Conservation (phyloP, 2,113 vertebrate genomes). For the Urocitellus parryii region DNA sequence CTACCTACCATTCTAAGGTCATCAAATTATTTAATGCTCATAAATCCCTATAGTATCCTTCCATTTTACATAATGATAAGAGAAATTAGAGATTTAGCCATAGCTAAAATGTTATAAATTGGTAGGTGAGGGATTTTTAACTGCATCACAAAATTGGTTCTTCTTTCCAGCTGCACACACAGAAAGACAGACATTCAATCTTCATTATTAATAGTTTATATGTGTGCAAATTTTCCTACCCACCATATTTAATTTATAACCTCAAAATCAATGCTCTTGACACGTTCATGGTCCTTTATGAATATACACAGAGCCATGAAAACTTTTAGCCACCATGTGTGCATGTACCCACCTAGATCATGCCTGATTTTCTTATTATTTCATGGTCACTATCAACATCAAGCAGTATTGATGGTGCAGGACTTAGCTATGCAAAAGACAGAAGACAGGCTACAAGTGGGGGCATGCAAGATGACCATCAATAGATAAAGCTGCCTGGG, state of each 20-base stretch:
- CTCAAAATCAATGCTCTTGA: background rate
- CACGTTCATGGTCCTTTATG: background rate
- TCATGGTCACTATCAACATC: background rate
- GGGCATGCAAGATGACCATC: background rate
- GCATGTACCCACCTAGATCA: background rate
- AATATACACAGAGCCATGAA: accelerated
- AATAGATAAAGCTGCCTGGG: background rate
- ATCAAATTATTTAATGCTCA: background rate
- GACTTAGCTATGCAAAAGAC: background rate
- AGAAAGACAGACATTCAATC: background rate
- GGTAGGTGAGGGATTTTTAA: background rate
- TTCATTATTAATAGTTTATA: background rate
- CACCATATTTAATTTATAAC: background rate
- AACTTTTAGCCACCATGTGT: background rate
- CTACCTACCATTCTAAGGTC: background rate
- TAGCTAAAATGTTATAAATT: background rate
- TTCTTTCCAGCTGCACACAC: background rate
- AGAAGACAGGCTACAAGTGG: background rate
- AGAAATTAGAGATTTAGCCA: background rate
- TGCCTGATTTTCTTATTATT: background rate
- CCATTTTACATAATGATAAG: background rate
- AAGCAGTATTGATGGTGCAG: background rate
- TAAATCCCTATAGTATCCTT: background rate
- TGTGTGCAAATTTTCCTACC: background rate
- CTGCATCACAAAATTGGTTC: background rate